Conservation (phyloP, 2,888 invertebrate species). For the Fragum fragum region DNA sequence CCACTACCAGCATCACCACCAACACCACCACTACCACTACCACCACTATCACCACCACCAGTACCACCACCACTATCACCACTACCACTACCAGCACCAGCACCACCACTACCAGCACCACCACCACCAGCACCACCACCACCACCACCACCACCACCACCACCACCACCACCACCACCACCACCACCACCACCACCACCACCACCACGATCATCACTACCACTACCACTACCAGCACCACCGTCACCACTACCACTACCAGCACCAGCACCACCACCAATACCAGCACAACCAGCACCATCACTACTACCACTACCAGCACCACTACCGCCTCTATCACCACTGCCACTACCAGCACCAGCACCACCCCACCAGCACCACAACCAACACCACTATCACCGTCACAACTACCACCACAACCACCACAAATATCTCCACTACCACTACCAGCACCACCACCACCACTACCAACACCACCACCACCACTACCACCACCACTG, state of each 20-base stretch:
- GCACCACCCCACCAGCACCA: too few relatives aligned
- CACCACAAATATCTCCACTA: too few relatives aligned
- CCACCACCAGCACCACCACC: not conserved
- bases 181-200: not conserved
- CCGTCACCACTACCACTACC: not conserved
- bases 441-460: too few relatives aligned
- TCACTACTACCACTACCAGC: not conserved
- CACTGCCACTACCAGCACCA: not conserved
- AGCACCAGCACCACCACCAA: not conserved
- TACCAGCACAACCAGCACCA: too few relatives aligned
- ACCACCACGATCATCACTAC: not conserved
- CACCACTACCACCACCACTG: too few relatives aligned
- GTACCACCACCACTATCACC: not conserved
- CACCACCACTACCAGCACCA: not conserved
- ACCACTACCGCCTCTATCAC: not conserved
- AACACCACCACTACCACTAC: too few relatives aligned
- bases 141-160: not conserved
- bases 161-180: not conserved
- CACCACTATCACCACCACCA: not conserved
- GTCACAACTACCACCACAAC: too few relatives aligned
- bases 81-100: not conserved
- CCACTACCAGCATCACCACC: too few relatives aligned
- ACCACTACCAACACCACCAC: too few relatives aligned
- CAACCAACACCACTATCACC: too few relatives aligned
- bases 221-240: not conserved